Percentiles rank a stretch among this genome's conserved stretches.
Conservation (phyloP, 2,888 invertebrate species). For the Drosophila formosana region DNA sequence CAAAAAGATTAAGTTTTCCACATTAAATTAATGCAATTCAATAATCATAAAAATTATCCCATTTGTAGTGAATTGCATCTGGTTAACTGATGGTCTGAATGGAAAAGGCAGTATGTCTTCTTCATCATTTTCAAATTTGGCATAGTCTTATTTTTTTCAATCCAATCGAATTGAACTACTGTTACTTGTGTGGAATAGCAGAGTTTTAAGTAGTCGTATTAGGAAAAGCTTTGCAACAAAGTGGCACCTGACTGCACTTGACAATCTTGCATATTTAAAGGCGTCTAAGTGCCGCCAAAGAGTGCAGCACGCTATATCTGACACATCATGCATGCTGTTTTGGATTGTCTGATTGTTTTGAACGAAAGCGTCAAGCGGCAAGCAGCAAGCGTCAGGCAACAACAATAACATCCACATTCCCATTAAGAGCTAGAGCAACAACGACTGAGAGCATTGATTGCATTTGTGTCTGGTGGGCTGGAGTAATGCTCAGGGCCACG, state of each 20-base stretch:
- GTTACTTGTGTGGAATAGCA: slow-evolving; percentile 15
- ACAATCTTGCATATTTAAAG: slow-evolving; percentile 72
- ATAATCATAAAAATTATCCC: too few relatives aligned
- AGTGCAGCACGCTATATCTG: slow-evolving; percentile 53
- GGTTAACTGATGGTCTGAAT: not conserved
- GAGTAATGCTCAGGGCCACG: slow-evolving; percentile 21
- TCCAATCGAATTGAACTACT: slow-evolving; percentile 7
- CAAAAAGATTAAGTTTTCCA: too few relatives aligned
- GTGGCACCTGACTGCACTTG: slow-evolving; percentile 48
- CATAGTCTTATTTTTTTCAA: not conserved
- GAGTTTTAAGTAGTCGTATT: slow-evolving; percentile 7
- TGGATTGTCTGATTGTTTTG: slow-evolving; percentile 70
- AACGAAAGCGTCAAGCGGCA: slow-evolving; percentile 51
- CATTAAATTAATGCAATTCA: too few relatives aligned
- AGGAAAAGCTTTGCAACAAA: slow-evolving; percentile 13
- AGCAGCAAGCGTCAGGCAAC: slow-evolving; percentile 5
- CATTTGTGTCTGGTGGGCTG: slow-evolving; percentile 60
- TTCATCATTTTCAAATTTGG: not conserved
- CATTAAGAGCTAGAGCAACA: slow-evolving; percentile 25
- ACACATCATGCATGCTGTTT: slow-evolving; percentile 77
- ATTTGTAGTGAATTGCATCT: too few relatives aligned
- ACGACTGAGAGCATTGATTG: slow-evolving; percentile 63
- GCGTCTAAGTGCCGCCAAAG: slow-evolving; percentile 75
- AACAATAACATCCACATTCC: slow-evolving; percentile 19
- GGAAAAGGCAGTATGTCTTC: not conserved